Evolutionary conservation across 2,888 invertebrate genomes (phyloP).

Genomic region (Crioceris asparagi): DNA sequence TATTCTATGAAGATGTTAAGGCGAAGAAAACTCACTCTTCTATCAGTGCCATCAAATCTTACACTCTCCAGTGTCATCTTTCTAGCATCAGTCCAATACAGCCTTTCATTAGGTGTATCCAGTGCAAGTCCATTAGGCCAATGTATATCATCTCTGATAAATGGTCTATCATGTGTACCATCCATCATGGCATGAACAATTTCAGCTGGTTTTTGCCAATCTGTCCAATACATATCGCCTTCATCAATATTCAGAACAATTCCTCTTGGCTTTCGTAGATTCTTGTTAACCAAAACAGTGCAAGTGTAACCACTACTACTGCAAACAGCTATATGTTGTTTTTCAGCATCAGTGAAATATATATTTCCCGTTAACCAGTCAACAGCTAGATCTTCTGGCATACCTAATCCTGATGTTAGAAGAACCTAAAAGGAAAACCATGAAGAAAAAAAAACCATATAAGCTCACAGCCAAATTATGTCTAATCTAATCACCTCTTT

Average conservation of each 20-base stretch:
- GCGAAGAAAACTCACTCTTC: conserved; percentile 43
- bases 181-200: conserved; percentile 82
- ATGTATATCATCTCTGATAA: conserved; percentile 53
- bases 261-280: conserved; percentile 55
- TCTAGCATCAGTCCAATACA: conserved; percentile 86
- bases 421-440: conserved; percentile 45
- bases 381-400: conserved; percentile 64
- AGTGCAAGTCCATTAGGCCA: conserved; percentile 84
- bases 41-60: conserved; percentile 52
- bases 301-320: conserved; percentile 55
- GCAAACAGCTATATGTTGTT: conserved; percentile 65
- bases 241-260: conserved; percentile 56
- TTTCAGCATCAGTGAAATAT: conserved; percentile 67
- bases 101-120: conserved; percentile 63
- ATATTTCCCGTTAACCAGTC: conserved; percentile 73
- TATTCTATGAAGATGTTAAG: too few relatives aligned
- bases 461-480: too few relatives aligned
- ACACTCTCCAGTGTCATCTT: conserved; percentile 54
- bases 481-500: conserved; percentile 48
- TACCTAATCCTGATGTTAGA: conserved; percentile 55
- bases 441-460: too few relatives aligned
- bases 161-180: conserved; percentile 49
- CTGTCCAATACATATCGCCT: conserved; percentile 84
- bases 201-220: conserved; percentile 65
- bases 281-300: conserved; percentile 48